Conservation (phyloP, 1,140 invertebrate genomes). For the Pectinophora gossypiella region DNA sequence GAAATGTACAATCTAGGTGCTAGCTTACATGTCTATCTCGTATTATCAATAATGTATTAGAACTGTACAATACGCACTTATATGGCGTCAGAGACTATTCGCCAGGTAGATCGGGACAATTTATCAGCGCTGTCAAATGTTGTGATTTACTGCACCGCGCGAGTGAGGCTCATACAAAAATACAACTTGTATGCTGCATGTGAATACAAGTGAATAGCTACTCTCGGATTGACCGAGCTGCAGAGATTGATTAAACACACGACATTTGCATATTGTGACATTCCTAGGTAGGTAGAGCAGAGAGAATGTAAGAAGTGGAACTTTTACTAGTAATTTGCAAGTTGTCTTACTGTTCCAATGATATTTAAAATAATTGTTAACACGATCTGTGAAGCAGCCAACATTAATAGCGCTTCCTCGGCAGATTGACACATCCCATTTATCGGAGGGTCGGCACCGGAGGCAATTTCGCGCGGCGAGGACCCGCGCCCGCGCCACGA, state of each 20-base stretch:
- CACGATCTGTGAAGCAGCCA: conserved; percentile 17
- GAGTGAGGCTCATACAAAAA: no score
- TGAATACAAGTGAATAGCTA: no score
- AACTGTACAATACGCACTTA: conserved; percentile 9
- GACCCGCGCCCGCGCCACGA: conserved; percentile 21
- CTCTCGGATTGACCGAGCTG: no score
- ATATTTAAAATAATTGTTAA: no score
- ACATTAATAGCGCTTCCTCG: conserved; percentile 25
- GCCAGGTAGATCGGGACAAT: conserved; percentile 14
- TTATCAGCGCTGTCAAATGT: conserved; percentile 22
- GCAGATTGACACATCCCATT: conserved; percentile 24
- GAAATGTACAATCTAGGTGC: background rate
- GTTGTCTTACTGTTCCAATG: no score
- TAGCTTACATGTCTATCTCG: conserved; percentile 5
- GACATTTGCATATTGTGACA: no score
- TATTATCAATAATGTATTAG: conserved; percentile 18
- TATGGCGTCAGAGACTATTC: conserved; percentile 11
- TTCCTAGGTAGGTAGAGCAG: no score
- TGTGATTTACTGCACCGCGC: conserved; percentile 13
- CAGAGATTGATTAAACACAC: no score
- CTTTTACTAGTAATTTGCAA: no score
- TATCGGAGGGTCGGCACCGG: conserved; percentile 13
- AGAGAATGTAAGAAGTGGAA: no score
- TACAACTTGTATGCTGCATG: no score
- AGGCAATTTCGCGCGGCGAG: conserved; percentile 29